Evolutionary conservation across 2,888 invertebrate genomes (phyloP).

Genomic region (Caprella mutica): DNA sequence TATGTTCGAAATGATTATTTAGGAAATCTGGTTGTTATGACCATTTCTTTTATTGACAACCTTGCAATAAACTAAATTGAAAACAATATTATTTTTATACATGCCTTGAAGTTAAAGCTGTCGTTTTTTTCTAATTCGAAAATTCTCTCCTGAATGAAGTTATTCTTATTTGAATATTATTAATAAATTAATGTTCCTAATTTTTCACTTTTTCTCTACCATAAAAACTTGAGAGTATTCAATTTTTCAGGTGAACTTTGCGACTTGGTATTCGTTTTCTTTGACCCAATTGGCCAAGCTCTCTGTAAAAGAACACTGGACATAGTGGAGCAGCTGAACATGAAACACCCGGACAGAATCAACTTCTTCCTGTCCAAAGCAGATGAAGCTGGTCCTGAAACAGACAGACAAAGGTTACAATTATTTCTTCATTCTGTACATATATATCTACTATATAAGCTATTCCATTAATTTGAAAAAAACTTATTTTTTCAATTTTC

Average conservation of each 20-base stretch:
- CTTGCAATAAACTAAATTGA: no score
- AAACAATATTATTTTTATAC: no score
- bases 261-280: constrained; percentile 50
- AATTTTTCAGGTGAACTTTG: constrained; percentile 40
- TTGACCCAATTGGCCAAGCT: constrained; percentile 51
- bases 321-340: constrained; percentile 47
- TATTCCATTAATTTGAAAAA: neutral
- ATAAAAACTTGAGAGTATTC: no score
- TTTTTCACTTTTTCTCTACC: no score
- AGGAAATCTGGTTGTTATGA: no score
- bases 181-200: no score
- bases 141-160: no score
- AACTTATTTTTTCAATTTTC: neutral
- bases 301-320: constrained; percentile 48
- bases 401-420: constrained; percentile 44
- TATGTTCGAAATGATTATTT: no score
- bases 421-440: neutral
- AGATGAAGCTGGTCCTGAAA: constrained; percentile 49
- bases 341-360: constrained; percentile 46
- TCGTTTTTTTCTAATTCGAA: no score
- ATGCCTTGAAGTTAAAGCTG: no score
- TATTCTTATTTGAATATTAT: no score
- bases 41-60: no score
- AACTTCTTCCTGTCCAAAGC: constrained; percentile 49
- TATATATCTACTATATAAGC: neutral